Base-by-base conservation (phyloP, 1,140 invertebrate species). In the Panagrolaimus sp. region DNA sequence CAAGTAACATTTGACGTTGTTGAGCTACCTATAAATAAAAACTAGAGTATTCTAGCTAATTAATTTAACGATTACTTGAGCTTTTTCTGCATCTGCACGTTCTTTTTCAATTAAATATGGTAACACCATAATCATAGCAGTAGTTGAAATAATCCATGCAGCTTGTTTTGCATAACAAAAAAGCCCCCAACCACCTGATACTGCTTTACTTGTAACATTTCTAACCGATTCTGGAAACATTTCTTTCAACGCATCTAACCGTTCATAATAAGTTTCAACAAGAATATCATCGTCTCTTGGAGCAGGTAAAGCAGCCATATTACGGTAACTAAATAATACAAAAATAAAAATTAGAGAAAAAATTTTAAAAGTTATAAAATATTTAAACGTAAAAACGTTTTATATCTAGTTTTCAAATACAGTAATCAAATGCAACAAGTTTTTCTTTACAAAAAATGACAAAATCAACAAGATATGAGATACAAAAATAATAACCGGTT, bases 1-100 rank as follows among this genome's bases (percentile, higher is more conserved):
- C 79, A 13, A 81, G 74, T 11, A 81, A 80, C 79, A 81, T 74
- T 65, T 81, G 79, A 45, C 79, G 81, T 68, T 81, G 79, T 68
- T 80, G 78, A 27, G 72, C 73, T 14, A 76, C 70, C 73, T 74
- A 63, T n/a, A 63, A 76, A 76, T 57, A 16, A 70, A 20, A 71
- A 13, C 0, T 8, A 16, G 66, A 4, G 31, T 38, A 38, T 38
- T 4, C 31, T 38, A 7, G n/a, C n/a, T 38, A 38, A 38, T 38
- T 2, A 4, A 7, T 38, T 38, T 38, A 57, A 57, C 9, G 7
- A 4, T 13, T 53, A 81, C 67, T 69, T 83, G 81, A 20, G 69
- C 44, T 66, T 82, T 82, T 45, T 78, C 78, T 46, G 79, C 42
- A 62, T 81, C 81, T 43, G 69, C 57, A 62, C 81, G 62, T 51